Evolutionary conservation across 2,888 invertebrate species (phyloP).

Genomic region (Psococerastis gibbosa): DNA sequence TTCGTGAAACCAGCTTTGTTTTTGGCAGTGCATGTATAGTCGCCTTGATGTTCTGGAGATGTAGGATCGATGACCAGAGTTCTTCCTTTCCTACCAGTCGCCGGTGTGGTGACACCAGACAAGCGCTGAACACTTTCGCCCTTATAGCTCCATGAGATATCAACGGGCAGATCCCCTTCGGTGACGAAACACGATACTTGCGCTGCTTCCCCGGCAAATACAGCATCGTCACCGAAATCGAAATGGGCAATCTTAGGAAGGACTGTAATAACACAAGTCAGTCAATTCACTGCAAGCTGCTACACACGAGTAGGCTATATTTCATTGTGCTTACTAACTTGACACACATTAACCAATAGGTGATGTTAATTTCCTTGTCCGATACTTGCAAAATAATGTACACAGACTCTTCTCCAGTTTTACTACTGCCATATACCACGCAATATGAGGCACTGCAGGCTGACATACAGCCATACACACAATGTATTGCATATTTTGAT

Average conservation of each 20-base stretch:
- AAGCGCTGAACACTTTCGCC: constrained; percentile 24
- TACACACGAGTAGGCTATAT: no score
- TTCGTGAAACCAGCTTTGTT: constrained; percentile 46
- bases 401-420: no score
- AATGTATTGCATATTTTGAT: no score
- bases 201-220: constrained; percentile 57
- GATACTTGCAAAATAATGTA: no score
- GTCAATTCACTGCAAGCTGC: no score
- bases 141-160: constrained; percentile 33
- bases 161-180: constrained; percentile 34
- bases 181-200: constrained; percentile 47
- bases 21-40: constrained; percentile 47
- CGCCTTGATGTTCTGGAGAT: constrained; percentile 48
- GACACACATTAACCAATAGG: no score
- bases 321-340: no score
- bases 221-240: constrained; percentile 45
- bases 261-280: constrained; percentile 37
- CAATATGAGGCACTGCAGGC: no score
- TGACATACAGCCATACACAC: no score
- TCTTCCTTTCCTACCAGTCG: constrained; percentile 28
- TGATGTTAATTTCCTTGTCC: no score
- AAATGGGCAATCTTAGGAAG: constrained; percentile 62
- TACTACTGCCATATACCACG: no score
- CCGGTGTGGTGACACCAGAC: constrained; percentile 22
- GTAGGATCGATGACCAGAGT: constrained; percentile 32